Evolutionary conservation across 2,797 vertebrate genomes (phyloP), one percentile per base, ranked within the genome.

Genomic region (Acrossocheilus fasciatus): DNA sequence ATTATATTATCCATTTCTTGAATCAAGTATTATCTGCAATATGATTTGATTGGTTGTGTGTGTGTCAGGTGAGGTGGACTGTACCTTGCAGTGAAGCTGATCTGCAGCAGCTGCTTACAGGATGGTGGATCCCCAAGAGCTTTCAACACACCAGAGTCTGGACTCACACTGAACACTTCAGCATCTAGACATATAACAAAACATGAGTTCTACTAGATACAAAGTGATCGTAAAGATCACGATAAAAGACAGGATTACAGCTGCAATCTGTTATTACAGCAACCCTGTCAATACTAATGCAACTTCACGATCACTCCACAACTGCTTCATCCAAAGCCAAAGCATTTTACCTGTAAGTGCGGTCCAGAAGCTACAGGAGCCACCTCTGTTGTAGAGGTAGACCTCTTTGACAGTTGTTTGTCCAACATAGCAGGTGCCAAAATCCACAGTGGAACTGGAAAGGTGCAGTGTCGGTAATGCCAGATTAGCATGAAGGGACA

Each of bases 71-170:
- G 79, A 30, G n/a, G 52, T n/a, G 50, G 23, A 78, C 8, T 59
- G 78, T 95, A 99, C 98, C 96, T 96, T 59, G 98, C 94, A 41
- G 94, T 97, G 92, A 99, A 99, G 92, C 89, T 94, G 93, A 99
- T 94, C 90, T 95, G 90, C 81, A 99, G 76, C 43, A 88, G 43
- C 26, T 90, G 88, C 79, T 92, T 95, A 87, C 92, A 91, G 30
- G 91, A 90, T 5, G 90, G 91, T 0, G 90, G 90, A 45, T 81
- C 87, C 50, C 91, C 52, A 2, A 90, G 89, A 4, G 95, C 92
- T 81, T 93, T 91, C 54, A 98, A 92, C 45, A 96, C 10, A 2
- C 98, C 98, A 0, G 80, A 94, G 23, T 89, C 82, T 7, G 98
- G 98, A 17, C 88, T 94, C 79, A 98, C 89, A 9, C 84, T 87